Evolutionary conservation across 2,113 vertebrate genomes (phyloP).

Genomic region (Thamnaconus septentrionalis): DNA sequence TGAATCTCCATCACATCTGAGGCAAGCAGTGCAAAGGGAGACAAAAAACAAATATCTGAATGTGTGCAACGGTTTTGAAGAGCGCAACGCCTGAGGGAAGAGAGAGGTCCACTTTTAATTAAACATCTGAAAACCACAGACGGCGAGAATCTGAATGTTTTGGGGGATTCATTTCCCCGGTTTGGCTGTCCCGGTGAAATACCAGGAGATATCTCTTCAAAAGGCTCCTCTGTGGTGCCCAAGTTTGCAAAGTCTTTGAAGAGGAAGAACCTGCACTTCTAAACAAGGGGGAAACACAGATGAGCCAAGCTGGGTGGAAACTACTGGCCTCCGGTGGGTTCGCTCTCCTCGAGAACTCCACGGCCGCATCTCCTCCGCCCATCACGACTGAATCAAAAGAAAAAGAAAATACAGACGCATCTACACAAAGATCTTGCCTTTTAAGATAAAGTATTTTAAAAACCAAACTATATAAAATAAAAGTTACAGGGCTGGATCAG

Average conservation of each 20-base stretch:
- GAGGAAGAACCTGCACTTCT: conserved; percentile 38
- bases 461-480: no score
- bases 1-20: conserved; percentile 12
- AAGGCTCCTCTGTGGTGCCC: conserved; percentile 46
- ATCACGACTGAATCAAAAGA: no score
- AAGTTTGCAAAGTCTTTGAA: conserved; percentile 60
- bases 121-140: conserved; percentile 59
- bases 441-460: no score
- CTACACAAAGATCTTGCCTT: no score
- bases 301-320: conserved; percentile 51
- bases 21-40: conserved; percentile 32
- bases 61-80: conserved; percentile 38
- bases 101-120: conserved; percentile 56
- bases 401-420: no score
- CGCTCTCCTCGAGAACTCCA: conserved; percentile 5
- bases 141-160: conserved; percentile 48
- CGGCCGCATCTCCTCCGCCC: no score
- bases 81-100: conserved; percentile 23
- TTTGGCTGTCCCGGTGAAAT: conserved; percentile 55
- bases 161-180: conserved; percentile 28
- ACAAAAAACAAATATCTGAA: conserved; percentile 20
- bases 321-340: conserved; percentile 42
- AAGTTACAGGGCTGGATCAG: no score
- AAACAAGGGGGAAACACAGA: conserved; percentile 53
- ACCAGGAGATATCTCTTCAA: conserved; percentile 56